Evolutionary conservation across 2,888 invertebrate genomes (phyloP), one percentile per base, ranked within the genome.

Genomic region (Heptascelio sp.): DNA sequence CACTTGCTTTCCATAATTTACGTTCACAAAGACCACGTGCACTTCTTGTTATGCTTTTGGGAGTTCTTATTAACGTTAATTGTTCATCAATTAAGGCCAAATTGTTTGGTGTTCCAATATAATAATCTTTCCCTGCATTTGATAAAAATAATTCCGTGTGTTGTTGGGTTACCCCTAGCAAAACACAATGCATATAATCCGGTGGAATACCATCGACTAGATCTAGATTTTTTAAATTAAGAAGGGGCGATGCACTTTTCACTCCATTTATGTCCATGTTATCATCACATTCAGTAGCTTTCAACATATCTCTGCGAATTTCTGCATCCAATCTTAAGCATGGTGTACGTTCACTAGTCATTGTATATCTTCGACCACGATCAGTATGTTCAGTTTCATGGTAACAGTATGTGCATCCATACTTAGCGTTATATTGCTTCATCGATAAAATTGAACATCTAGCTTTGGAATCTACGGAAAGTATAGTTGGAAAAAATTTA

Each of bases 381-480:
- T 76, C 68, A 3, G 76, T 76, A 13, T 4, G 0, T n/a, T 68
- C 68, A 9, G 76, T 76, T 60, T 37, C 6, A 15, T 60, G 3
- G 0, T 8, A 19, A 15, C 76, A 76, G 13, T 19, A 76, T 4
- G 76, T 76, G 26, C 76, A 76, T n/a, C 76, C 68, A 30, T 49
- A 26, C 0, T 3, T 0, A 4, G 68, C 76, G 43, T 76, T 76
- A 37, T 77, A 77, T 21, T 77, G 77, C 13, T 77, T 77, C 77
- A 70, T 77, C 23, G n/a, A 21, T n/a, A 77, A 34, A 17, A 62
- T 8, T 5, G 62, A 0, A 11, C 68, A 77, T 2, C 77, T 37
- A 43, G 62, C 60, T 70, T 77, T 77, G 11, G 70, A 77, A 70
- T 77, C 77, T 17, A 70, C 70, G 15, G 4, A n/a, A n/a, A 55